Conservation (phyloP, 2,888 invertebrate species). For the Temnothorax unifasciatus region DNA sequence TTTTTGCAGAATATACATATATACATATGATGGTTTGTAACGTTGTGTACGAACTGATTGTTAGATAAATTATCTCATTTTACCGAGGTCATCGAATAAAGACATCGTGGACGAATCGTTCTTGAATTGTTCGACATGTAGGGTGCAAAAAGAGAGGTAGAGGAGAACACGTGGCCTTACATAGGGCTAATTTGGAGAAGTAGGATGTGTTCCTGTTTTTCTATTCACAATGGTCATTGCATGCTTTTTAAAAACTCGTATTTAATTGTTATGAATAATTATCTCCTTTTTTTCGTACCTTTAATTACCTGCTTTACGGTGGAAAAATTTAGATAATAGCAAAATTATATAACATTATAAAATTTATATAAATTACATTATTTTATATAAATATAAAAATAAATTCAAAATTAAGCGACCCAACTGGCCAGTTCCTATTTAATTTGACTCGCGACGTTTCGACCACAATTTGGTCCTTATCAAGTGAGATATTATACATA, state of each 20-base stretch:
- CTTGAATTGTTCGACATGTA: conserved; percentile 61
- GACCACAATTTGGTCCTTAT: too few relatives aligned
- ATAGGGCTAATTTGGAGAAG: neutral
- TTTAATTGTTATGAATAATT: conserved; percentile 16
- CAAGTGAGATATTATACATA: too few relatives aligned
- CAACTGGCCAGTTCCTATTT: too few relatives aligned
- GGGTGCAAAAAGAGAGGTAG: conserved; percentile 71
- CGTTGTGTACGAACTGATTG: neutral
- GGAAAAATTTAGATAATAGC: neutral
- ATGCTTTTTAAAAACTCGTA: conserved; percentile 59
- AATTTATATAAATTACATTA: neutral
- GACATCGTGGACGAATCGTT: conserved; percentile 65
- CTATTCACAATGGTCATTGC: conserved; percentile 9
- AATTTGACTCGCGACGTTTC: too few relatives aligned
- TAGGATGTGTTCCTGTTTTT: conserved; percentile 32
- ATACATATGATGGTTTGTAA: neutral
- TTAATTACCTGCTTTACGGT: conserved; percentile 1
- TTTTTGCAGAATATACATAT: conserved; percentile 2
- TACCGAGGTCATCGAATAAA: conserved; percentile 36
- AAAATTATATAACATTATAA: neutral
- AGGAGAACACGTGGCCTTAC: conserved; percentile 23
- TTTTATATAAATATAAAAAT: neutral
- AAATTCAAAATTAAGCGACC: too few relatives aligned
- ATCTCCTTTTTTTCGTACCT: neutral
- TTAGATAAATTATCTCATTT: conserved; percentile 18